Base-by-base conservation (phyloP, 2,113 vertebrate species). In the Scophthalmus maximus region DNA sequence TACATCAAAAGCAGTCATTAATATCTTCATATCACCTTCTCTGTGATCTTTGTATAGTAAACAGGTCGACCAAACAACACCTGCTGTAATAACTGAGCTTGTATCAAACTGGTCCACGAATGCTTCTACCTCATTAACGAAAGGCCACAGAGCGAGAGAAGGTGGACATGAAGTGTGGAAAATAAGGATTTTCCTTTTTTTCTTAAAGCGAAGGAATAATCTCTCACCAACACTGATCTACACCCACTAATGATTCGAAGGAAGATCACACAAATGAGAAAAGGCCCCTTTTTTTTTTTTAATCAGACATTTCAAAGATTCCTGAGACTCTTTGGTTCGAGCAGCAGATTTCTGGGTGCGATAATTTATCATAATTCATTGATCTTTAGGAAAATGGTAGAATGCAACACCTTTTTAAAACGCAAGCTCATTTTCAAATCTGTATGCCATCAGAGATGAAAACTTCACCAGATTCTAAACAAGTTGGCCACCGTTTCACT, bases 281-380 rank as follows among this genome's bases (percentile, higher is more conserved):
- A 73, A 76, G 50, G 7, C 10, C 7, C 1, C 17, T 4, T 42
- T 57, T 74, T 73, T 8, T 22, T 38, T 49, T 73, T 27, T 29
- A 14, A 17, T 20, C 15, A n/a, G n/a, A n/a, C n/a, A n/a, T n/a
- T n/a, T n/a, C n/a, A n/a, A n/a, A n/a, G n/a, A n/a, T n/a, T 72
- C 51, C n/a, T 44, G 25, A 61, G 55, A 62, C 51, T 44, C 58
- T 57, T 34, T 68, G 34, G 59, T 66, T 52, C 26, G 61, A 70
- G 66, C 25, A 61, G 59, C 40, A 18, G 71, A 67, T 38, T 64
- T 78, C 46, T 50, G 52, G 40, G 55, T 84, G 42, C 32, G 46
- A 78, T 77, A 53, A 77, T 73, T 79, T 26, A 59, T 77, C 38
- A 32, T 57, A 80, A 70, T 72, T 86, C 72, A 78, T 82, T 85